Base-by-base conservation (phyloP, 1,140 invertebrate genomes). In the Mycetomoellerius zeteki region DNA sequence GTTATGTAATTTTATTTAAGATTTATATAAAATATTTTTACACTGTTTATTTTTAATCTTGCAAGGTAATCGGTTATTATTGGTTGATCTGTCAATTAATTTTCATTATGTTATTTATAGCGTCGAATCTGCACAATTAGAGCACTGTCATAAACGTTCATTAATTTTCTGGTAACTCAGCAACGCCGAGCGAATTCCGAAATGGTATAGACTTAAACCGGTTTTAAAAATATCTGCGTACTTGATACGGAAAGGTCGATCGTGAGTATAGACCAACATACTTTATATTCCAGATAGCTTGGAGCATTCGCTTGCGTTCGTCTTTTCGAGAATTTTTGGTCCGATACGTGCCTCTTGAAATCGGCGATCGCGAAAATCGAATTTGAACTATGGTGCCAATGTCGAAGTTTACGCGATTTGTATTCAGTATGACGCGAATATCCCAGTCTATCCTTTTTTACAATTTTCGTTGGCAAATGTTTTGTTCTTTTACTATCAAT, bases 111-210 rank as follows among this genome's bases (percentile, higher is more conserved):
- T 33, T 62, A 85, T 90, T 90, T 24, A 43, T 43, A 37, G 24
- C 54, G 6, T 62, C 14, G 16, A 84, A 43, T 24, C 19, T 37
- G 12, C 12, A 24, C 62, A 85, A 81, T 85, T 85, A 50, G 75
- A 37, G 65, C 58, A 73, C 65, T 16, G 67, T 86, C 58, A 67
- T 88, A 88, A 90, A 65, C 75, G 75, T 77, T 88, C 75, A 54
- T 87, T 75, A 85, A 73, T 30, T 78, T 80, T 30, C 43, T 27
- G 24, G 16, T 56, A 52, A 43, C 19, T 50, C 56, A 3, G n/a
- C 47, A 62, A 84, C n/a, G 14, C 3, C 21, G 58, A 14, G 24
- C 50, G 43, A 54, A 19, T 24, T 47, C 5, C 14, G 50, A n/a
- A 71, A 47, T 80, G 52, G 47, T 75, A 52, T 12, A 76, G 81